phyloP scores from a whole-genome alignment of 2,797 vertebrate genomes.

The Coregonus ussuriensis region DNA sequence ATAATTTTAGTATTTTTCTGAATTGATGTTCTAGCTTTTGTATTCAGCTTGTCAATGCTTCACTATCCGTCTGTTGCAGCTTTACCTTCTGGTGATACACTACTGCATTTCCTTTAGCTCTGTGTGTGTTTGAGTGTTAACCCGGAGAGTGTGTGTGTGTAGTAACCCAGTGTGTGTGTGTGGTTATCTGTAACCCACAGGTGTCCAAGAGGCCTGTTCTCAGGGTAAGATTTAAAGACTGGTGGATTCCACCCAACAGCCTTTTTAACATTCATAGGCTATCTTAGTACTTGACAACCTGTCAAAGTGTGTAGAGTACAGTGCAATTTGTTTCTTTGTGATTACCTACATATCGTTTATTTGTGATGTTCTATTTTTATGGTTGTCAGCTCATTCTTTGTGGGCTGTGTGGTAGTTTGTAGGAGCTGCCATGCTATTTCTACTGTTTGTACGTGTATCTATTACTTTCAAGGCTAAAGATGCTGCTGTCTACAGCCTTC shows the following conservation, averaged over 20 bases:
- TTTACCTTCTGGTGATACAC: too few relatives aligned
- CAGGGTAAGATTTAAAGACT: slow-evolving; percentile 82
- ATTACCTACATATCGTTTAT: not conserved
- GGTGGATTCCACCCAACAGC: not conserved
- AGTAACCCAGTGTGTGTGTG: slow-evolving; percentile 24
- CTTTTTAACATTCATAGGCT: too few relatives aligned
- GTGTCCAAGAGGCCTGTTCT: slow-evolving; percentile 86
- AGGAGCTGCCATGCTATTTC: not conserved
- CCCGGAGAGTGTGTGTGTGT: slow-evolving; percentile 13
- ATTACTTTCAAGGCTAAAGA: not conserved
- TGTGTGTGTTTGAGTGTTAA: slow-evolving; percentile 3
- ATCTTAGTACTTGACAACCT: not conserved
- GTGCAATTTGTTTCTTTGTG: not conserved
- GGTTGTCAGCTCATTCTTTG: not conserved
- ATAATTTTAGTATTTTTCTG: not conserved
- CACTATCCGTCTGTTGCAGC: not conserved
- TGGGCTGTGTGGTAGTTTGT: not conserved
- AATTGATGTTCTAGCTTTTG: not conserved
- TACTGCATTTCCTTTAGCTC: too few relatives aligned
- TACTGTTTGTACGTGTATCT: slow-evolving; percentile 46
- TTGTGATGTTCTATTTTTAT: not conserved
- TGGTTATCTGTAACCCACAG: slow-evolving; percentile 84
- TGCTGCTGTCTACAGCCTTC: not conserved
- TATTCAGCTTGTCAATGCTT: not conserved
- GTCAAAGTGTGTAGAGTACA: not conserved